Base-by-base conservation (phyloP, 2,888 invertebrate genomes). In the Acanthosepion esculentum region DNA sequence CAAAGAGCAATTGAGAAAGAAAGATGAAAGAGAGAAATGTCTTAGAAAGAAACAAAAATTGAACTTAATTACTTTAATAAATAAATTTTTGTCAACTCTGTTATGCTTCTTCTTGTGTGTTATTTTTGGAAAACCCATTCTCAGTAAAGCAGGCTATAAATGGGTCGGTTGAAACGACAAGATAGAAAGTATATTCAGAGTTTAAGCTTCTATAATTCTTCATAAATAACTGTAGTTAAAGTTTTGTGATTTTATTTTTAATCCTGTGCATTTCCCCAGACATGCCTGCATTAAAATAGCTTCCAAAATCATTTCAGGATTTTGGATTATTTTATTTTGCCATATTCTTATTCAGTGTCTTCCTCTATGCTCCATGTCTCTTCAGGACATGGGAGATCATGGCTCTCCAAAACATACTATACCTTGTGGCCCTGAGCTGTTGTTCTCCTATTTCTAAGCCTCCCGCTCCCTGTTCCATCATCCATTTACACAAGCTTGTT, bases 101-200 rank as follows among this genome's bases (percentile, higher is more conserved):
- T 78, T 78, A n/a, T 15, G n/a, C n/a, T 33, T 78, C 33, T 33
- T n/a, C n/a, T 23, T 59, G 59, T n/a, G 78, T 78, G 10, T 15
- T 78, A 78, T 78, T 78, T 78, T 78, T n/a, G 78, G 78, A 78
- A 78, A 78, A 78, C n/a, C 78, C n/a, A 78, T 78, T 78, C 8
- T 8, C 78, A n/a, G n/a, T 5, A 33, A 78, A 78, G 78, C 18
- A 33, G 8, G n/a, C 78, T 78, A n/a, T 78, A n/a, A 78, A 78
- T 78, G 15, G 78, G 33, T 78, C 15, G 15, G 15, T 78, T n/a
- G n/a, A n/a, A 78, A 33, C 1, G 78, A 78, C 78, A 78, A 78
- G 10, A 10, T n/a, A n/a, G 10, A n/a, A 12, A 10, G 33, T n/a
- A n/a, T 78, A 15, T 33, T n/a, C 10, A 18, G 15, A n/a, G 12